These are phyloP conservation scores for Trachops cirrhosus DNA, from an alignment of 2,797 vertebrate genomes.

Conservation along the genomic window DNA sequence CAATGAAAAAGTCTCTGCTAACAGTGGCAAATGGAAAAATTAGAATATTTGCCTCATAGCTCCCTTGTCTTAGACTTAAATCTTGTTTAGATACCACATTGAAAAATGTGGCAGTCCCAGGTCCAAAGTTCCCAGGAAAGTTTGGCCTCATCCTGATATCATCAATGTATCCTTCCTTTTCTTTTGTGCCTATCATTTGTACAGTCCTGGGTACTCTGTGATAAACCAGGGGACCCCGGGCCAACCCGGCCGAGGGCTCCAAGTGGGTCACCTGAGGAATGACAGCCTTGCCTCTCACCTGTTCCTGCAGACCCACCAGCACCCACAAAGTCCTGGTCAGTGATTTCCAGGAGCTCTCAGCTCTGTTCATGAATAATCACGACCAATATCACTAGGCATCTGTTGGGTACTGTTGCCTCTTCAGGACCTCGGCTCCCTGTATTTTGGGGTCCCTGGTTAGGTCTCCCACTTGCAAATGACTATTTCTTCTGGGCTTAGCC, in stretches of 20 bases:
- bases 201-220: neutral
- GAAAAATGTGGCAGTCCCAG: conserved; percentile 15
- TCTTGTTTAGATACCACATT: neutral
- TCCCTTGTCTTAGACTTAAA: conserved; percentile 31
- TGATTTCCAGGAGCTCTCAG: neutral
- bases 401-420: neutral
- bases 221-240: neutral
- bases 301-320: neutral
- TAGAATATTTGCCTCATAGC: neutral
- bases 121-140: neutral
- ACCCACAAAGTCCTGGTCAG: neutral
- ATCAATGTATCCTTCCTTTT: neutral
- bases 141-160: neutral
- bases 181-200: neutral
- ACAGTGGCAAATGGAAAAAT: neutral
- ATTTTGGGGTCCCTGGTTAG: neutral
- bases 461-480: neutral
- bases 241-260: neutral
- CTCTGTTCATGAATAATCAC: neutral
- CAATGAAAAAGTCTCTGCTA: conserved; percentile 49
- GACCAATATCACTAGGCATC: neutral
- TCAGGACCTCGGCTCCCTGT: neutral
- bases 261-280: neutral
- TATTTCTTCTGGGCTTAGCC: neutral
- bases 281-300: neutral